Conservation (phyloP, 2,888 invertebrate species). For the Stenodema calcarata region DNA sequence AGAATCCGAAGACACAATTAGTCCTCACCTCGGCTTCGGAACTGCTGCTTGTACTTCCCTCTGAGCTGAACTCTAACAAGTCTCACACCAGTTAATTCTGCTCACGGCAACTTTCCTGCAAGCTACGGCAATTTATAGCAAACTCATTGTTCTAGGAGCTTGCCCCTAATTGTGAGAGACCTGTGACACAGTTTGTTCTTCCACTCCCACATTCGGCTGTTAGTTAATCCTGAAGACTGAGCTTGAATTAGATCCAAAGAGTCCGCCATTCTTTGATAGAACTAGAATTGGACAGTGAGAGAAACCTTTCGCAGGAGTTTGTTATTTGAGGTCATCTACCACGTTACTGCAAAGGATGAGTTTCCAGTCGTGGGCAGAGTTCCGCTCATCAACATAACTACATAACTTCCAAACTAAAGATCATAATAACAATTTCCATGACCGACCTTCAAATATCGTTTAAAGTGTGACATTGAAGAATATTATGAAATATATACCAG, state of each 20-base stretch:
- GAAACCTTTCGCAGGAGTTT: too few relatives aligned
- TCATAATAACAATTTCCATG: background rate
- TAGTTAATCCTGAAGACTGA: background rate
- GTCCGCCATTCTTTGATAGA: too few relatives aligned
- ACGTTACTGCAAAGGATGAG: background rate
- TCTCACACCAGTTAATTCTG: slow-evolving; percentile 28
- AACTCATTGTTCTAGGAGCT: slow-evolving; percentile 32
- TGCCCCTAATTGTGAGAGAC: slow-evolving; percentile 34
- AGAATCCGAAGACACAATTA: slow-evolving; percentile 7
- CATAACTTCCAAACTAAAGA: background rate
- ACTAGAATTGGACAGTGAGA: too few relatives aligned
- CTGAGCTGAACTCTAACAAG: background rate
- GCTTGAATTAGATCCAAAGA: background rate
- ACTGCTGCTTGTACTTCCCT: background rate
- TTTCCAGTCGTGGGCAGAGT: background rate
- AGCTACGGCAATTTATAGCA: slow-evolving; percentile 25
- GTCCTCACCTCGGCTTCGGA: background rate
- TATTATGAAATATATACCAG: background rate
- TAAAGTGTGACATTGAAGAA: background rate
- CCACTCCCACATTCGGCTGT: slow-evolving; percentile 11
- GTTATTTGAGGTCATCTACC: too few relatives aligned
- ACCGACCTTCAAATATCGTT: background rate
- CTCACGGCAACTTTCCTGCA: background rate
- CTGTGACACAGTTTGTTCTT: background rate
- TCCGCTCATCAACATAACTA: background rate